Percentiles rank a stretch among this genome's conserved stretches.
Evolutionary conservation across 2,797 vertebrate genomes (phyloP).

Genomic region (Poeciliopsis infans): DNA sequence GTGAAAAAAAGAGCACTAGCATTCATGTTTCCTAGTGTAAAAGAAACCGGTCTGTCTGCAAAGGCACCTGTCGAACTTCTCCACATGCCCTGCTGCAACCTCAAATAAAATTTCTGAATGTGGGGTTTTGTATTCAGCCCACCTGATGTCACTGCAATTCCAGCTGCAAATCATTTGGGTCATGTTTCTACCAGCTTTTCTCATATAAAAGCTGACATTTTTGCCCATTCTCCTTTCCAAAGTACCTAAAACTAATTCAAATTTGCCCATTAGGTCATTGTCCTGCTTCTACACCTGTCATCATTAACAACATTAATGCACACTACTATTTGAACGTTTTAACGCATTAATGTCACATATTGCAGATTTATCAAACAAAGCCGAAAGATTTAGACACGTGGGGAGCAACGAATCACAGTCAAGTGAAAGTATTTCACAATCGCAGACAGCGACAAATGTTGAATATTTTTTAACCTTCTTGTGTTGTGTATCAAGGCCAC

Average conservation of each 20-base stretch:
- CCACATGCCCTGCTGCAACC: background rate
- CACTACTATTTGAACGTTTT: no score
- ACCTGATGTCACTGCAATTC: background rate
- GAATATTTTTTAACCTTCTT: no score
- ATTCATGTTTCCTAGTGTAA: constrained; percentile 39
- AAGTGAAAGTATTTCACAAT: no score
- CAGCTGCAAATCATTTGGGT: background rate
- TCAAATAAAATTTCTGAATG: background rate
- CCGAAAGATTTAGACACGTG: no score
- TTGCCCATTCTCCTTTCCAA: background rate
- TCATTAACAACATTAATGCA: background rate
- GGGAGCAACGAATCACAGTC: no score
- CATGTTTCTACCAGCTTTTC: background rate
- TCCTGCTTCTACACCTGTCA: background rate
- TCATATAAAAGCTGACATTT: background rate
- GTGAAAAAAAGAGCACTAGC: constrained; percentile 33
- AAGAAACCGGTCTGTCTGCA: background rate
- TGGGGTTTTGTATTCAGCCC: background rate
- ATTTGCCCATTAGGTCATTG: background rate
- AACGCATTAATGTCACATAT: no score
- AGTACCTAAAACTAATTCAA: background rate
- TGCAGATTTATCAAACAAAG: no score
- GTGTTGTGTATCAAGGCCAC: no score
- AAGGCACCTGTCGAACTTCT: background rate
- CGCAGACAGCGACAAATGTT: no score